Evolutionary conservation across 2,888 invertebrate genomes (phyloP).

Genomic region (Eupithecia centaureata): DNA sequence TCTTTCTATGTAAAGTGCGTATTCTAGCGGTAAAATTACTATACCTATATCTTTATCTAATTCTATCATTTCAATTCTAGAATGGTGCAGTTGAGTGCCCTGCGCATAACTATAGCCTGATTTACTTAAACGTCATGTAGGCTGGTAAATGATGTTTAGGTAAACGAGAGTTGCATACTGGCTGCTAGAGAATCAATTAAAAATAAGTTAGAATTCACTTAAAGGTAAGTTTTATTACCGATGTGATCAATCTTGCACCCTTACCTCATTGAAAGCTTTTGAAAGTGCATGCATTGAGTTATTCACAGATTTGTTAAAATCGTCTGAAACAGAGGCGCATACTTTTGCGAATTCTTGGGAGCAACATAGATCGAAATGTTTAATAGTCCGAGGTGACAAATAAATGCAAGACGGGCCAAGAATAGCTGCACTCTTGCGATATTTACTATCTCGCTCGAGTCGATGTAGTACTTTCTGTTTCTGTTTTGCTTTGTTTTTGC

Average conservation of each 20-base stretch:
- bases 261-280: not conserved
- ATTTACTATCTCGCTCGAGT: constrained; percentile 26
- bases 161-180: not conserved
- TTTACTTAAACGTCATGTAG: constrained; percentile 1
- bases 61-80: constrained; percentile 31
- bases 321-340: not conserved
- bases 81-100: constrained; percentile 21
- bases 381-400: not conserved
- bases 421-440: constrained; percentile 35
- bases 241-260: not conserved
- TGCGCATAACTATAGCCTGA: constrained; percentile 35
- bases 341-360: not conserved
- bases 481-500: constrained; percentile 23
- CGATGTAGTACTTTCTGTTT: constrained; percentile 25
- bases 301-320: not conserved
- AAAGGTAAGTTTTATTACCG: no score
- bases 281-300: not conserved
- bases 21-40: constrained; percentile 26
- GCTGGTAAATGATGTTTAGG: not conserved
- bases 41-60: constrained; percentile 21
- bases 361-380: constrained; percentile 8
- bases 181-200: no score
- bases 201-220: no score
- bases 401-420: constrained; percentile 27
- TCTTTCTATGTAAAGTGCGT: constrained; percentile 26